Conservation (phyloP, 2,888 invertebrate genomes). For the Conus canariensis region DNA sequence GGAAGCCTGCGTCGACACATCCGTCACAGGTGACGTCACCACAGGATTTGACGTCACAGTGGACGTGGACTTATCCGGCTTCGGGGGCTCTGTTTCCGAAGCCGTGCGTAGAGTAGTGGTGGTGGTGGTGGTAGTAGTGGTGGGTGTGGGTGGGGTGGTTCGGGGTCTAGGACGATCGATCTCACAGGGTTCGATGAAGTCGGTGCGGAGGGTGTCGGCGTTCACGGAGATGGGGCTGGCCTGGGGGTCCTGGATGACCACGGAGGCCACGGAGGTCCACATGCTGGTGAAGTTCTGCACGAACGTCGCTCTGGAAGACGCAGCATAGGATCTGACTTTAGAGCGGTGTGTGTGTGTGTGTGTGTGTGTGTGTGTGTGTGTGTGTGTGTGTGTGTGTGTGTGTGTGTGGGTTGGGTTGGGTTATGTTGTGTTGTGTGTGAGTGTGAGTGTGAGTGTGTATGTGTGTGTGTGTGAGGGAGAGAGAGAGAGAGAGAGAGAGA, state of each 20-base stretch:
- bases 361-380: background rate
- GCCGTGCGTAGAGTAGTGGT: conserved; percentile 21
- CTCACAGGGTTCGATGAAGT: conserved; percentile 52
- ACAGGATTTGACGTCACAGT: background rate
- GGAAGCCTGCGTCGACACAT: conserved; percentile 1
- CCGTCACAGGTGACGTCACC: background rate
- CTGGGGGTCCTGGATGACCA: conserved; percentile 63
- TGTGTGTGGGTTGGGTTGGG: too few relatives aligned
- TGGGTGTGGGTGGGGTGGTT: conserved; percentile 24
- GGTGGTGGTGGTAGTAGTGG: conserved; percentile 31
- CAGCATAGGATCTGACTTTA: background rate
- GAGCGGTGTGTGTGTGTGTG: background rate
- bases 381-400: background rate
- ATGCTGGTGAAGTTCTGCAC: conserved; percentile 61
- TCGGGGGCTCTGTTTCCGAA: background rate
- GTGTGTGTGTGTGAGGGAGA: too few relatives aligned
- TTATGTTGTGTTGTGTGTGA: too few relatives aligned
- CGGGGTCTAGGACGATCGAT: conserved; percentile 46
- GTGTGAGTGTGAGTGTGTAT: background rate
- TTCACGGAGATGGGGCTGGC: conserved; percentile 47
- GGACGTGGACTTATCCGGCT: background rate
- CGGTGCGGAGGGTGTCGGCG: conserved; percentile 45
- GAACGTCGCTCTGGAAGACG: conserved; percentile 60
- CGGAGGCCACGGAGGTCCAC: conserved; percentile 67
- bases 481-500: too few relatives aligned